A percentile compares a stretch with the other conserved stretches of the same genome.
phyloP scores from a whole-genome alignment of 2,888 invertebrate genomes.

The Criorhina ranunculi region DNA sequence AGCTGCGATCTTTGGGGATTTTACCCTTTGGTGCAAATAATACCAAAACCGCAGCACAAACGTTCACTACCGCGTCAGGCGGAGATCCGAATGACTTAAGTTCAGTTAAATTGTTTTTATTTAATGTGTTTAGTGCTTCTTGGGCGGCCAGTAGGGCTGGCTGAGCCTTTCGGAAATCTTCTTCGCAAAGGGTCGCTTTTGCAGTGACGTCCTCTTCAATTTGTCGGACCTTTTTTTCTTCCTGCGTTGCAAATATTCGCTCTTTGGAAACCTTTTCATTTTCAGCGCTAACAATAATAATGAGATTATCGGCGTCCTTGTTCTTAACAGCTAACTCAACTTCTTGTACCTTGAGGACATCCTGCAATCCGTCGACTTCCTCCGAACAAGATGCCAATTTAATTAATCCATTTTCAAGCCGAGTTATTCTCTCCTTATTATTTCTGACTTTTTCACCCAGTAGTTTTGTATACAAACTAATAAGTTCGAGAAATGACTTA shows the following conservation, averaged over 20 bases:
- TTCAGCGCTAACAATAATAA: slow-evolving; percentile 93
- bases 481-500: slow-evolving; percentile 97
- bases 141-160: slow-evolving; percentile 95
- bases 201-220: slow-evolving; percentile 95
- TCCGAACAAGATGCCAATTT: slow-evolving; percentile 93
- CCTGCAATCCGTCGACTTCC: slow-evolving; percentile 94
- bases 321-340: slow-evolving; percentile 94
- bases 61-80: slow-evolving; percentile 94
- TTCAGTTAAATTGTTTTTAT: slow-evolving; percentile 97
- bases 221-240: slow-evolving; percentile 94
- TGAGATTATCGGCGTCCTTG: slow-evolving; percentile 94
- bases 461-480: slow-evolving; percentile 91
- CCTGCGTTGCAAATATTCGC: slow-evolving; percentile 92
- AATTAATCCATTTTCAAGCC: slow-evolving; percentile 94
- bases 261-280: slow-evolving; percentile 96
- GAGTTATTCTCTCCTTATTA: slow-evolving; percentile 89
- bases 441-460: slow-evolving; percentile 88
- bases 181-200: slow-evolving; percentile 93
- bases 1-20: slow-evolving; percentile 95
- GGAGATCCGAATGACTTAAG: slow-evolving; percentile 97
- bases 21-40: slow-evolving; percentile 93
- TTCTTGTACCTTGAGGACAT: slow-evolving; percentile 89
- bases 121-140: slow-evolving; percentile 95
- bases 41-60: slow-evolving; percentile 94
- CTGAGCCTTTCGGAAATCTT: slow-evolving; percentile 95